Evolutionary conservation across 2,113 vertebrate species (phyloP).

Genomic region (Pseudonaja textilis): DNA sequence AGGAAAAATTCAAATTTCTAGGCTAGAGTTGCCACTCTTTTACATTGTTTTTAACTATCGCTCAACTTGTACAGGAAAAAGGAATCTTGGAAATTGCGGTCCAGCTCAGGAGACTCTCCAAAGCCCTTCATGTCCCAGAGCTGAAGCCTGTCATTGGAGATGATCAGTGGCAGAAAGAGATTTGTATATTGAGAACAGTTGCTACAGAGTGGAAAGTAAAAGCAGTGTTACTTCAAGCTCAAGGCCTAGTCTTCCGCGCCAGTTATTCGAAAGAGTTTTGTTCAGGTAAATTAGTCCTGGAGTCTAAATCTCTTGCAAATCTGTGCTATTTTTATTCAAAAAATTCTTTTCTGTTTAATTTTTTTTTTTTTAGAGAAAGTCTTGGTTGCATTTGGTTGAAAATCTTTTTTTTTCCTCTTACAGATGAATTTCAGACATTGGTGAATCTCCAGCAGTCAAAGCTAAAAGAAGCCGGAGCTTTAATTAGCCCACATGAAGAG

Average conservation of each 20-base stretch:
- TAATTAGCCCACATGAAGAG: slow-evolving; percentile 46
- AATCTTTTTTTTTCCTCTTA: background rate
- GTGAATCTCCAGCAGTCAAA: slow-evolving; percentile 76
- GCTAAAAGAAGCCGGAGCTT: slow-evolving; percentile 77
- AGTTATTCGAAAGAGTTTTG: slow-evolving; percentile 80
- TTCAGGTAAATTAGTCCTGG: slow-evolving; percentile 71
- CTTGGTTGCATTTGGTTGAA: background rate
- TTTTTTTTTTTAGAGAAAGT: background rate
- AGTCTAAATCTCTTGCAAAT: background rate
- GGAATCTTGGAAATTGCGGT: slow-evolving; percentile 79
- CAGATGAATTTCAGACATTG: slow-evolving; percentile 74
- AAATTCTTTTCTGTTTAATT: background rate
- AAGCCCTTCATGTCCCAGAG: slow-evolving; percentile 73
- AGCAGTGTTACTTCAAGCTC: slow-evolving; percentile 80
- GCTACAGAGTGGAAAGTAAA: slow-evolving; percentile 77
- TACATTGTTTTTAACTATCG: background rate
- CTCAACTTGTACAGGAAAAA: slow-evolving; percentile 72
- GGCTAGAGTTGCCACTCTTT: background rate
- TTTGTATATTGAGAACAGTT: slow-evolving; percentile 75
- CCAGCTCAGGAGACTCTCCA: slow-evolving; percentile 75
- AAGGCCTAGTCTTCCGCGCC: slow-evolving; percentile 81
- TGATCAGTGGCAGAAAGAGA: slow-evolving; percentile 72
- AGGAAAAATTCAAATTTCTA: background rate
- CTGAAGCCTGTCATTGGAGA: slow-evolving; percentile 63
- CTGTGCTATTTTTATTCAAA: background rate